Evolutionary conservation across 2,888 invertebrate genomes (phyloP).

Genomic region (Harmothoe impar): DNA sequence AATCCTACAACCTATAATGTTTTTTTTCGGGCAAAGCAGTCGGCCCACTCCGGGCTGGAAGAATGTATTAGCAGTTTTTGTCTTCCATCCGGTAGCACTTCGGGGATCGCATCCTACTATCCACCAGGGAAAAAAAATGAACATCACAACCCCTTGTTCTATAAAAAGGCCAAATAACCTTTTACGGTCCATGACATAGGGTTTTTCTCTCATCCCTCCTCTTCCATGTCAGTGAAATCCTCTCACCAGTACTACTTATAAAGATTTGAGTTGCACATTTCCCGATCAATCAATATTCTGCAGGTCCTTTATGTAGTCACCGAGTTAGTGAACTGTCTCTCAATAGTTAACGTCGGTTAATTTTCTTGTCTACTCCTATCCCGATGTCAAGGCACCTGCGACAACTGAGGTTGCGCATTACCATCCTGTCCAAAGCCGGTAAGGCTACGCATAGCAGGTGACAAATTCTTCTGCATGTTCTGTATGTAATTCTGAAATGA

Average conservation of each 20-base stretch:
- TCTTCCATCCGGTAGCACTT: slow-evolving; percentile 33
- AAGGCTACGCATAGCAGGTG: slow-evolving; percentile 74
- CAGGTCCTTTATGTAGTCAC: slow-evolving; percentile 14
- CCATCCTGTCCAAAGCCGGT: slow-evolving; percentile 6
- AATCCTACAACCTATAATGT: no score
- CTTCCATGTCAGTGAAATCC: neutral
- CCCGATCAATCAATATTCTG: neutral
- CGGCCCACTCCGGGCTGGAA: neutral
- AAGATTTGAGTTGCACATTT: slow-evolving; percentile 32
- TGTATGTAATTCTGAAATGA: slow-evolving; percentile 78
- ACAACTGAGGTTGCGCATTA: slow-evolving; percentile 45
- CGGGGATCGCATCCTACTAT: neutral
- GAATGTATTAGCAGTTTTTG: neutral
- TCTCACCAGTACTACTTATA: neutral
- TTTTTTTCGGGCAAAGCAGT: neutral
- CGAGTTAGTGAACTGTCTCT: neutral
- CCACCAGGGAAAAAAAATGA: neutral
- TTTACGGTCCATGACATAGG: neutral
- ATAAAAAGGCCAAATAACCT: neutral
- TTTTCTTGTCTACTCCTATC: neutral
- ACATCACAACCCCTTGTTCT: neutral
- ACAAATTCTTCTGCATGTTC: slow-evolving; percentile 77
- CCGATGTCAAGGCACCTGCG: slow-evolving; percentile 57
- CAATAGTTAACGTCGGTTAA: neutral
- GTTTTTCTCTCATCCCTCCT: neutral